These are phyloP conservation scores for Drosophila sechellia DNA, from an alignment of 1,140 invertebrate genomes.

Conservation along the genomic window DNA sequence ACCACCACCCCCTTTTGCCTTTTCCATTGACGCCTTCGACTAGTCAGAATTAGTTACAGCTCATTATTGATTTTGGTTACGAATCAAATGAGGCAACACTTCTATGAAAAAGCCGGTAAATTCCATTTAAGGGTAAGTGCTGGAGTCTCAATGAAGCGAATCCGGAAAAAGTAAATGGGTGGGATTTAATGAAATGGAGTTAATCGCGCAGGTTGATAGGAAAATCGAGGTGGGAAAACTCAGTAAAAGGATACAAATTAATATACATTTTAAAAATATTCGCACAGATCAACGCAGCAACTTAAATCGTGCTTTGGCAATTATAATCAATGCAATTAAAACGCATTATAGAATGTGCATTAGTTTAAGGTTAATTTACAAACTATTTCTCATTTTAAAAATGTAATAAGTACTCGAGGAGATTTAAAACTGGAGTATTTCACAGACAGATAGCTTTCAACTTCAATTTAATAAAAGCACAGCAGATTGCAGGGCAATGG, in stretches of 20 bases:
- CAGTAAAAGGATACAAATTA: background rate
- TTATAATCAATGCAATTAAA: too few species aligned
- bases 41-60: constrained; percentile 50
- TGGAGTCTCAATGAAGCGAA: background rate
- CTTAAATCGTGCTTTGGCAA: too few species aligned
- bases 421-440: constrained; percentile 2
- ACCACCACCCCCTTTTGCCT: background rate
- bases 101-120: constrained; percentile 6
- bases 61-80: constrained; percentile 61
- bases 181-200: constrained; percentile 4
- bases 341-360: too few species aligned
- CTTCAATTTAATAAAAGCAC: constrained; percentile 15
- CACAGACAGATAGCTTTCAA: too few species aligned
- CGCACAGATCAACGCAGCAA: too few species aligned
- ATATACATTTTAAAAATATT: too few species aligned
- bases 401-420: too few species aligned
- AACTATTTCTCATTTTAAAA: too few species aligned
- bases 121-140: constrained; percentile 7
- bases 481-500: background rate
- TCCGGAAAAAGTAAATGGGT: background rate
- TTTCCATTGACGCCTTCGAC: constrained; percentile 17
- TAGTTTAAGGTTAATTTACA: too few species aligned
- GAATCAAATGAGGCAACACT: constrained; percentile 43
- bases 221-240: background rate
- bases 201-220: too few species aligned